A percentile compares a stretch with the other conserved stretches of the same genome.
These are phyloP conservation scores for Pristionchus japonicus DNA, from an alignment of 2,888 invertebrate genomes.

Conservation along the genomic window DNA sequence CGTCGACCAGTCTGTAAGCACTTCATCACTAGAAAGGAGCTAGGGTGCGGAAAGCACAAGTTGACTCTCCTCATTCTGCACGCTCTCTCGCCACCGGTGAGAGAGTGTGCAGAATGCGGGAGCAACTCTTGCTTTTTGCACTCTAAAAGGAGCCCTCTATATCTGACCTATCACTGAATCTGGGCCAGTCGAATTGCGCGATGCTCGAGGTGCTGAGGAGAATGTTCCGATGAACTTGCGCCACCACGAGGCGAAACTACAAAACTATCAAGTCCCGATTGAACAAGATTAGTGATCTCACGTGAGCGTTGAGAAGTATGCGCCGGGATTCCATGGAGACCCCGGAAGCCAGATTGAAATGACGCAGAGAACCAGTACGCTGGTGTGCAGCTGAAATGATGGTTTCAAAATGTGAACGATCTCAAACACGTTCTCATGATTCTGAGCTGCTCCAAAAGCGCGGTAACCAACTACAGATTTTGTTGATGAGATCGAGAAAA, in stretches of 20 bases:
- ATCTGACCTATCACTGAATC: not conserved
- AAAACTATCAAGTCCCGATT: not conserved
- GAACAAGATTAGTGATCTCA: not conserved
- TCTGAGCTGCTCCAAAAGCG: too few relatives aligned
- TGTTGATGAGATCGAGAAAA: too few relatives aligned
- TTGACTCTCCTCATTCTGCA: too few relatives aligned
- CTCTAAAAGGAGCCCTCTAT: not conserved
- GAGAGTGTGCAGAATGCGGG: too few relatives aligned
- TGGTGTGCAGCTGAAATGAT: constrained; percentile 59
- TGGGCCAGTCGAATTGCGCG: too few relatives aligned
- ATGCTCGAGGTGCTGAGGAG: not conserved
- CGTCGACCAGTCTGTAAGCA: constrained; percentile 57
- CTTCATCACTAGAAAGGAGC: too few relatives aligned
- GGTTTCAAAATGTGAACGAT: too few relatives aligned
- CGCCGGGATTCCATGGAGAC: constrained; percentile 64
- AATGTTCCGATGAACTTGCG: not conserved
- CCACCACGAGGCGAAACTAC: not conserved
- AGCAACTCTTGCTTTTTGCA: too few relatives aligned
- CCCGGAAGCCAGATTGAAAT: constrained; percentile 68
- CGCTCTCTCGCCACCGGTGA: too few relatives aligned
- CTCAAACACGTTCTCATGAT: too few relatives aligned
- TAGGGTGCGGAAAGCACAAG: not conserved
- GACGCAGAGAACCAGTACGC: constrained; percentile 62
- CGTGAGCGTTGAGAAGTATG: constrained; percentile 53
- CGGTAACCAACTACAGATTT: too few relatives aligned